A percentile compares a stretch with the other conserved stretches of the same genome.
phyloP scores from a whole-genome alignment of 2,113 vertebrate species.

The Chamaetylas fuelleborni region DNA sequence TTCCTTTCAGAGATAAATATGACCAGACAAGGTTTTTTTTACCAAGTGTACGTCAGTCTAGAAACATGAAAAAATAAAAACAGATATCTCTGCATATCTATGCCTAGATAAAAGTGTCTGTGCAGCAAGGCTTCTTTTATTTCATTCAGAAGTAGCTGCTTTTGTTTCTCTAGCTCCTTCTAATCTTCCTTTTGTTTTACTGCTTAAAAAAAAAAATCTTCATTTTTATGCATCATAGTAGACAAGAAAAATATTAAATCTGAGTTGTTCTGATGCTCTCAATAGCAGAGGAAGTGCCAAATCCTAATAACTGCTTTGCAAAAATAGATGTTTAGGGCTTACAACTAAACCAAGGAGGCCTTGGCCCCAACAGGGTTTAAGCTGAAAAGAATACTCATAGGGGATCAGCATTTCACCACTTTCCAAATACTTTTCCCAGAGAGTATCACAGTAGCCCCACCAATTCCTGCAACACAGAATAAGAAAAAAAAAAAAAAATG shows the following conservation, averaged over 20 bases:
- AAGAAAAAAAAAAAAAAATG: neutral
- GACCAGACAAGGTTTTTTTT: neutral
- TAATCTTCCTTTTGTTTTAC: neutral
- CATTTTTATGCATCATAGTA: neutral
- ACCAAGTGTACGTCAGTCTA: neutral
- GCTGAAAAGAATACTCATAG: neutral
- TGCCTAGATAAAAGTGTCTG: neutral
- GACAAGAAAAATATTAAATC: conserved; percentile 11
- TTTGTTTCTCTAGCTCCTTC: neutral
- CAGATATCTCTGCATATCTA: too few species aligned
- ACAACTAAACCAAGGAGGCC: neutral
- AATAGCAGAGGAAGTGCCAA: neutral
- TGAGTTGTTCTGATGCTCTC: neutral
- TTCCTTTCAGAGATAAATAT: neutral
- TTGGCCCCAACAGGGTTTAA: neutral
- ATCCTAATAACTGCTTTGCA: neutral
- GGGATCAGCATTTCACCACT: neutral
- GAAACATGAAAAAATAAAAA: neutral
- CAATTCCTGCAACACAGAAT: neutral
- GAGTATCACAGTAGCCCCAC: neutral
- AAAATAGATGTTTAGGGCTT: neutral
- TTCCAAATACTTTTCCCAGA: neutral
- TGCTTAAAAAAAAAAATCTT: neutral
- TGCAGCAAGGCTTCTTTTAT: neutral
- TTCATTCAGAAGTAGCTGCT: neutral